Evolutionary conservation across 2,888 invertebrate species (phyloP), one percentile per base, ranked within the genome.

Genomic region (Allolobophora icterica): DNA sequence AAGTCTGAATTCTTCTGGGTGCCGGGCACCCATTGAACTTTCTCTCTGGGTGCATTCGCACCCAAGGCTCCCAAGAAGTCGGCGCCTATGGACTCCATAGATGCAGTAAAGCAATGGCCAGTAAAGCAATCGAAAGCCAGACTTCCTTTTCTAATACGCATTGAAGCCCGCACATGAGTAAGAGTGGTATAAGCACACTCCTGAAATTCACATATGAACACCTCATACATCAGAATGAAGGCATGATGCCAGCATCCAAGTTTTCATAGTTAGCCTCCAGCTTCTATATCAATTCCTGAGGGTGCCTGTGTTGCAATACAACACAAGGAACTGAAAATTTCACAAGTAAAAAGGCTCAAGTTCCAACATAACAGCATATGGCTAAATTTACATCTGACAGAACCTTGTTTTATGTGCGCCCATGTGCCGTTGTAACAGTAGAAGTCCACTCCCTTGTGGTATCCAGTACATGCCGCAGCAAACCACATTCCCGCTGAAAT

Each of bases 341-440:
- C n/a, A 71, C 30, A 71, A 30, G 8, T n/a, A 24, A 45, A 30
- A 58, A 58, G 30, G 24, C 71, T 71, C 30, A 71, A n/a, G n/a
- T 13, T 71, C 71, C 1, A 71, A 71, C 71, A 71, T 6, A 71
- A n/a, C 13, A 71, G n/a, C 71, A 71, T n/a, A 71, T n/a, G 30
- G 71, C 30, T 71, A 71, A 30, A n/a, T 71, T n/a, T 71, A 71
- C 30, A 71, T 52, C 24, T 21, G 3, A n/a, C 71, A 71, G 30
- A 71, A 87, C 87, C 87, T 87, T 87, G 21, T 0, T 8, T 8
- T 35, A 34, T 17, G 6, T 87, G 34, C 5, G 87, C 35, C 87
- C 87, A 87, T 35, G 87, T 87, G 35, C 24, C 35, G 15, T 87
- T 87, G 38, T 87, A 87, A 24, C 87, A 87, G 35, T 87, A 34